phyloP scores from a whole-genome alignment of 2,113 vertebrate species.

The Catharus bicknelli region DNA sequence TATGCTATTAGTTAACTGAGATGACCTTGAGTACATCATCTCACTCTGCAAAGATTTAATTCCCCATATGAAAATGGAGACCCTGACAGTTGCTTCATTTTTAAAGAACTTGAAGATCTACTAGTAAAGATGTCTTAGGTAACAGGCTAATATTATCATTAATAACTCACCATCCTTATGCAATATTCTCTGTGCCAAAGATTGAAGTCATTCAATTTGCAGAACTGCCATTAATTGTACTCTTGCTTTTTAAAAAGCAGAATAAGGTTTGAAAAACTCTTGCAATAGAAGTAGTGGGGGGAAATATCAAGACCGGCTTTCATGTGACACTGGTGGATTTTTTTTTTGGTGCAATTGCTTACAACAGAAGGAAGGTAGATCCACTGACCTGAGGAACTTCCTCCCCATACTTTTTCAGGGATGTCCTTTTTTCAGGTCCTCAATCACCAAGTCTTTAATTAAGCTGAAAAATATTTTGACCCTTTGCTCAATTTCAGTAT shows the following conservation, averaged over 20 bases:
- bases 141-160: constrained; percentile 42
- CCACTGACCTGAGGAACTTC: not conserved
- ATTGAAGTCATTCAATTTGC: constrained; percentile 54
- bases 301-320: not conserved
- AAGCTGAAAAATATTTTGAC: constrained; percentile 15
- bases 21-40: constrained; percentile 21
- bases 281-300: not conserved
- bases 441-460: not conserved
- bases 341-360: not conserved
- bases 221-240: constrained; percentile 54
- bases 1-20: constrained; percentile 22
- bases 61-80: constrained; percentile 1
- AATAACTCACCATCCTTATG: constrained; percentile 30
- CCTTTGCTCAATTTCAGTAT: constrained; percentile 18
- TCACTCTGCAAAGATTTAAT: not conserved
- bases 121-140: constrained; percentile 37
- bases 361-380: not conserved
- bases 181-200: constrained; percentile 45
- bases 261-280: not conserved
- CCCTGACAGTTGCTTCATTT: constrained; percentile 50
- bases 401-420: not conserved
- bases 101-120: constrained; percentile 52
- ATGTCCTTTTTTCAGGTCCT: not conserved
- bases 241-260: constrained; percentile 20
- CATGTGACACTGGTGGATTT: not conserved